Evolutionary conservation across 1,140 invertebrate genomes (phyloP).

Genomic region (Ptiloglossa arizonensis): DNA sequence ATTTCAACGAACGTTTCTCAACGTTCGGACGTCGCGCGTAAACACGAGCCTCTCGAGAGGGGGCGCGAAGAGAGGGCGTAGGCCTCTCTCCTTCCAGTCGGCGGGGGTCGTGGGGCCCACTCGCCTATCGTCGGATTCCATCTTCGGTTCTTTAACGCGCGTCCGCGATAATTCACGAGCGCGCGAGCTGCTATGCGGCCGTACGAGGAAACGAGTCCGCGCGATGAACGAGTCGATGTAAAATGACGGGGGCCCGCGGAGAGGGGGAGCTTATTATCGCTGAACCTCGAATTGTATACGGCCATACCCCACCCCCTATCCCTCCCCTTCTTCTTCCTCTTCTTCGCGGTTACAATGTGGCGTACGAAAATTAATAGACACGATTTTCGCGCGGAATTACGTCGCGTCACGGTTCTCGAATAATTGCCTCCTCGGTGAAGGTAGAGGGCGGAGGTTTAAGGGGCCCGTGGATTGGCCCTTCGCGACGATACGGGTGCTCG

Average conservation of each 20-base stretch:
- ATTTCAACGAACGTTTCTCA: conserved; percentile 64
- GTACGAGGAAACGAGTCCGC: conserved; percentile 25
- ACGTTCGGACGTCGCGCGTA: conserved; percentile 21
- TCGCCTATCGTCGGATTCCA: conserved; percentile 51
- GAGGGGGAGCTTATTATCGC: conserved; percentile 45
- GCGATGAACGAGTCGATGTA: conserved; percentile 38
- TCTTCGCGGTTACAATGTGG: background rate
- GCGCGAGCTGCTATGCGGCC: background rate
- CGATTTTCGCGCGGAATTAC: conserved; percentile 30
- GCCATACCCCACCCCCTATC: too few relatives aligned
- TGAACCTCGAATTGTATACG: conserved; percentile 17
- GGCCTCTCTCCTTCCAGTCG: background rate
- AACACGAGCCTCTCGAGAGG: conserved; percentile 39
- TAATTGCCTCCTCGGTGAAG: too few relatives aligned
- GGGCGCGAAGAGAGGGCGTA: conserved; percentile 10
- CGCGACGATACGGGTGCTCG: background rate
- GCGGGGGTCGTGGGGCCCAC: background rate
- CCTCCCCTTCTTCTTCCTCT: too few relatives aligned
- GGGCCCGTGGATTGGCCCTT: conserved; percentile 13
- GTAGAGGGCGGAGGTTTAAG: too few relatives aligned
- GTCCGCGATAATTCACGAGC: conserved; percentile 50
- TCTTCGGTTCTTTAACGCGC: conserved; percentile 44
- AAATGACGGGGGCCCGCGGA: conserved; percentile 19
- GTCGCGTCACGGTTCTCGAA: conserved; percentile 9
- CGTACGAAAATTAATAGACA: conserved; percentile 26